Evolutionary conservation across 2,888 invertebrate species (phyloP).

Genomic region (Stenodema calcarata): DNA sequence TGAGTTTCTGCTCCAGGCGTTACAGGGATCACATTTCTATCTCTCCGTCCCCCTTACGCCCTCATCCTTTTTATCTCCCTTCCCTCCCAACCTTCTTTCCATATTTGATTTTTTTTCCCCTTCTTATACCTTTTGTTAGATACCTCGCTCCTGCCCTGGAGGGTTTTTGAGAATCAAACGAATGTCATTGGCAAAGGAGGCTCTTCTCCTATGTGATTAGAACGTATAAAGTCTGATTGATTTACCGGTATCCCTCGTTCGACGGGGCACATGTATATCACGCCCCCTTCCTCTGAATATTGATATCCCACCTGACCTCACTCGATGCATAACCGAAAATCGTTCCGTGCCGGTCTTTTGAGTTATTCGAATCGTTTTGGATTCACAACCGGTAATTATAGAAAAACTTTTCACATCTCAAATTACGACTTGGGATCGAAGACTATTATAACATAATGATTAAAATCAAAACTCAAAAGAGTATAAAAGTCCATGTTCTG

Average conservation of each 20-base stretch:
- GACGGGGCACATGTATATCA: constrained; percentile 46
- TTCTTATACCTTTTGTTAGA: neutral
- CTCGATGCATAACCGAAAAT: constrained; percentile 23
- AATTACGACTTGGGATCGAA: neutral
- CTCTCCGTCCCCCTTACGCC: neutral
- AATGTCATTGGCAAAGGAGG: constrained; percentile 41
- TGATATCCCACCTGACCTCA: constrained; percentile 39
- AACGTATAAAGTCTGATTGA: constrained; percentile 35
- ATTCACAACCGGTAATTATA: neutral
- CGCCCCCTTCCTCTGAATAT: constrained; percentile 47
- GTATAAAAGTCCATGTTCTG: neutral
- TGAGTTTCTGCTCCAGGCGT: neutral
- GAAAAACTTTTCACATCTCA: constrained; percentile 23
- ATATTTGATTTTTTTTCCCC: constrained; percentile 1
- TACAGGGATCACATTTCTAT: neutral
- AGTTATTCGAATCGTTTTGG: constrained; percentile 20
- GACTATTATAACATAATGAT: neutral
- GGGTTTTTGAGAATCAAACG: constrained; percentile 5
- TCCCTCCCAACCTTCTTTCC: neutral
- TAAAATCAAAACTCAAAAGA: neutral
- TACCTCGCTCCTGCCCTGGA: neutral
- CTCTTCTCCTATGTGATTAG: constrained; percentile 37
- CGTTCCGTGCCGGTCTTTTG: neutral
- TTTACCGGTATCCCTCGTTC: constrained; percentile 6
- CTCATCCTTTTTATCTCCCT: neutral